These are phyloP conservation scores for Nineta flava DNA, from an alignment of 2,888 invertebrate species.

Conservation along the genomic window DNA sequence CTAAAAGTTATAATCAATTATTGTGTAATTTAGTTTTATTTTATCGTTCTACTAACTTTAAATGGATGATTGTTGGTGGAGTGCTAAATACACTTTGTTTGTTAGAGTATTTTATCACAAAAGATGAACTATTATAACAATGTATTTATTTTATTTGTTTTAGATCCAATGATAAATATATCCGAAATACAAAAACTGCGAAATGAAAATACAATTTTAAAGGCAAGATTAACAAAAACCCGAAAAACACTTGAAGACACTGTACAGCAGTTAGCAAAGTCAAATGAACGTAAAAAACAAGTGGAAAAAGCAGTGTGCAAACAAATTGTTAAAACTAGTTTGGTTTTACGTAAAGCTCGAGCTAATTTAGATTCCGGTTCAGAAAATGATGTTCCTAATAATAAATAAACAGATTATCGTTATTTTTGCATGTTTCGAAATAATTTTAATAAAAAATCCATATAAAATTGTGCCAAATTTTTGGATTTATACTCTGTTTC, in stretches of 20 bases:
- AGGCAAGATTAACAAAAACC: slow-evolving; percentile 51
- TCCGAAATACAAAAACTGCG: slow-evolving; percentile 31
- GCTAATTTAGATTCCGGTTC: slow-evolving; percentile 47
- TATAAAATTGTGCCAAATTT: no score
- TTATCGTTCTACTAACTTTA: no score
- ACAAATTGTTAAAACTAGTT: slow-evolving; percentile 64
- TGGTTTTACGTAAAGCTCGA: slow-evolving; percentile 57
- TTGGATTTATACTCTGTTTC: no score
- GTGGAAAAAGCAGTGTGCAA: slow-evolving; percentile 71
- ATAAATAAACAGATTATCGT: not conserved
- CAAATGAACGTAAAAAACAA: slow-evolving; percentile 65
- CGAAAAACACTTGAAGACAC: slow-evolving; percentile 63
- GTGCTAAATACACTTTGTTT: no score
- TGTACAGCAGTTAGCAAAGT: slow-evolving; percentile 52
- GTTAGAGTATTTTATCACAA: no score
- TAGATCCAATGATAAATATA: not conserved
- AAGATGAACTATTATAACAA: no score
- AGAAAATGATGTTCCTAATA: slow-evolving; percentile 20
- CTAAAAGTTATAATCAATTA: no score
- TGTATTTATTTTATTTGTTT: not conserved
- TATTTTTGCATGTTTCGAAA: not conserved
- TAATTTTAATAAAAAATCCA: no score
- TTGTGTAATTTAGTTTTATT: no score
- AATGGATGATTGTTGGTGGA: no score
- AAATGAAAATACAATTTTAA: slow-evolving; percentile 53